Evolutionary conservation across 2,888 invertebrate species (phyloP), one percentile per base, ranked within the genome.

Genomic region (Panopea generosa): DNA sequence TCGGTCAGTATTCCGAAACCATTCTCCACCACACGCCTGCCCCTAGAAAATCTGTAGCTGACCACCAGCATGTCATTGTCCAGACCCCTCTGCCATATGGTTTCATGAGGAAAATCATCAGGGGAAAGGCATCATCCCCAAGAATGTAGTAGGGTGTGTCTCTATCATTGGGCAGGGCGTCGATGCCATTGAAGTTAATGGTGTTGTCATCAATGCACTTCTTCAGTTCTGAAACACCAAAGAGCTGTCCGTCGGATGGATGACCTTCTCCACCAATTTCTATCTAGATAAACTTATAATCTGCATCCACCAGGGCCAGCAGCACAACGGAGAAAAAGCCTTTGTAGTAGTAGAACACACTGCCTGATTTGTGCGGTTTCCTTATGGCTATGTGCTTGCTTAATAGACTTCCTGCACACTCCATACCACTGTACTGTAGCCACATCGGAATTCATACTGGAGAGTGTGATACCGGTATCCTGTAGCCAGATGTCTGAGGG

Each of bases 291-390:
- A n/a, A n/a, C n/a, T n/a, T n/a, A n/a, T n/a, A n/a, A n/a, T n/a
- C n/a, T n/a, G n/a, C n/a, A n/a, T n/a, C n/a, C n/a, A n/a, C n/a
- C n/a, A n/a, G n/a, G 7, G 40, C 40, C 9, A 40, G 40, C 9
- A 40, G 40, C 7, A 16, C 9, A 16, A 40, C 16, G 16, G 9
- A 11, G 40, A 40, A 40, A 16, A 40, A 40, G 22, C n/a, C n/a
- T n/a, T n/a, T n/a, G n/a, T n/a, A 40, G 40, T 76, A 71, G 52
- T 71, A 55, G 55, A 59, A 74, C 40, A 70, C 1, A 4, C 65
- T 11, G 40, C 40, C n/a, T n/a, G n/a, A n/a, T n/a, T n/a, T n/a
- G n/a, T n/a, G n/a, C n/a, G n/a, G n/a, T n/a, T n/a, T n/a, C n/a
- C n/a, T n/a, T n/a, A n/a, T n/a, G n/a, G n/a, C n/a, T n/a, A n/a